Evolutionary conservation across 1,140 invertebrate species (phyloP), one percentile per base, ranked within the genome.

Genomic region (Samia ricini): DNA sequence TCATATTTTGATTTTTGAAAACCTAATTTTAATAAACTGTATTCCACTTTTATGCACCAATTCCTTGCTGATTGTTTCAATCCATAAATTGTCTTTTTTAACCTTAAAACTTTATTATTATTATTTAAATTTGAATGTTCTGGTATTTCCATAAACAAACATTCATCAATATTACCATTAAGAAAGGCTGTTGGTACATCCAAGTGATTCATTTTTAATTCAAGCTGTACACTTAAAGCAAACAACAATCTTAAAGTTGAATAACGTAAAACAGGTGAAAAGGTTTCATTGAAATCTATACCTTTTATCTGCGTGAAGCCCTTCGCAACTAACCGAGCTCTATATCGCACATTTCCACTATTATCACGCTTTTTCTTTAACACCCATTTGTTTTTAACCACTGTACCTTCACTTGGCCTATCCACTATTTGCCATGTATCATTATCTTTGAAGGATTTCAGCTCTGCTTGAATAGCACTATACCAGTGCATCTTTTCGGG

Each of bases 351-450:
- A 21, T 54, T 54, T 21, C 51, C 15, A 6, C 20, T 19, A 54
- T 19, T 4, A 2, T 54, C 51, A 54, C n/a, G 2, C 22, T 54
- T 54, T 23, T 23, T 54, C 22, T 71, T 69, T 2, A 74, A 42
- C 22, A 74, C 69, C 72, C 71, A 76, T 33, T 73, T 79, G n/a
- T 66, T 69, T 29, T 68, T 58, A 10, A 73, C 69, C n/a, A 65
- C 61, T 54, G 49, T 68, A 66, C 48, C 23, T 51, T 33, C 20
- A 49, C 29, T 36, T 21, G 56, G 56, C n/a, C 7, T 23, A 51
- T 64, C 61, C 24, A 61, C 66, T 24, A 64, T n/a, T 3, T 71
- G 66, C 69, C 66, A 74, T 2, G 73, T 66, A 33, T 64, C 36
- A 21, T 72, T 76, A 3, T 73, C 68, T 56, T 71, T 36, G 36